These are phyloP conservation scores for Molossus alvarezi DNA, from an alignment of 2,797 vertebrate genomes.

Conservation along the genomic window DNA sequence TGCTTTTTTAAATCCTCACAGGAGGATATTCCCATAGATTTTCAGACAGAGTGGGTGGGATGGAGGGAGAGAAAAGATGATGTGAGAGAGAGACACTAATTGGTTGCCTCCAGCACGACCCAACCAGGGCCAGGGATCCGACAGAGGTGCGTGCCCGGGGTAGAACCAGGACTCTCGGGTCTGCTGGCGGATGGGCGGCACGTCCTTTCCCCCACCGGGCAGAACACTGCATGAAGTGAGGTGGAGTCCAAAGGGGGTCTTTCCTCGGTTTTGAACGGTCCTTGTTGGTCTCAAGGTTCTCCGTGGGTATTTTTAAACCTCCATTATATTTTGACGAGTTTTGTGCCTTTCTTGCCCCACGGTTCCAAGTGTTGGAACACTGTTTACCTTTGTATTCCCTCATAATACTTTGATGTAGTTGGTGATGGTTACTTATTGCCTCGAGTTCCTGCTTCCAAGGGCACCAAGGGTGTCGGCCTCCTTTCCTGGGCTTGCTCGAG, in stretches of 20 bases:
- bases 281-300: neutral
- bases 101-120: too few relatives aligned
- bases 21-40: too few relatives aligned
- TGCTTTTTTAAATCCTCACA: neutral
- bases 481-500: neutral
- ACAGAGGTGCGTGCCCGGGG: too few relatives aligned
- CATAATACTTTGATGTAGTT: fast-evolving
- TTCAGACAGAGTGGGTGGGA: too few relatives aligned
- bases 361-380: neutral
- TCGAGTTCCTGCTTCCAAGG: neutral
- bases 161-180: too few relatives aligned
- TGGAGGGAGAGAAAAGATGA: too few relatives aligned
- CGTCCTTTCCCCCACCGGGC: neutral
- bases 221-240: neutral
- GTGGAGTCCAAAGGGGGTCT: neutral
- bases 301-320: neutral
- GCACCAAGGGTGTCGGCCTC: neutral
- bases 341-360: neutral
- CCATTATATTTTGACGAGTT: neutral
- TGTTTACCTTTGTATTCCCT: neutral
- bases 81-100: too few relatives aligned
- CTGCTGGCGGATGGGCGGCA: too few relatives aligned
- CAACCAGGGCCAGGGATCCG: too few relatives aligned
- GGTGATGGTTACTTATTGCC: neutral
- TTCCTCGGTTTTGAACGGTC: neutral